These are phyloP conservation scores for Pteria penguin DNA, from an alignment of 2,888 invertebrate genomes.

Conservation along the genomic window DNA sequence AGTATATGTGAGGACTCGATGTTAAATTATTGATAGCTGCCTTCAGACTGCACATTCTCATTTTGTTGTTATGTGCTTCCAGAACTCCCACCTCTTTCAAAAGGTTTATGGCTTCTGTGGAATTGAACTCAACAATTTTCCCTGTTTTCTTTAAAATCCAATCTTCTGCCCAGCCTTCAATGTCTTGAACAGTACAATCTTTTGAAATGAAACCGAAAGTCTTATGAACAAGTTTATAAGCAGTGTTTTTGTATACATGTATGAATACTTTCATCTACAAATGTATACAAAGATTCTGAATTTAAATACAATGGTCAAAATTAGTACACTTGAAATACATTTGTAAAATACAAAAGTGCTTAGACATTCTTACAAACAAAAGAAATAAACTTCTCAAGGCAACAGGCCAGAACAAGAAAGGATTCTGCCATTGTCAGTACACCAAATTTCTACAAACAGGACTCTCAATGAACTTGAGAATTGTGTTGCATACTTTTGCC, in stretches of 20 bases:
- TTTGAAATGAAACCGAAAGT: constrained; percentile 59
- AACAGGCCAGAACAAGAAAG: no score
- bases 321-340: no score
- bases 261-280: background rate
- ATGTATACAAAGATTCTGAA: background rate
- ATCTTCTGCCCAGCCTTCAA: constrained; percentile 69
- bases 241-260: background rate
- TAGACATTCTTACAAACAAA: no score
- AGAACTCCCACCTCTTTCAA: constrained; percentile 71
- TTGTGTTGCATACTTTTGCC: no score
- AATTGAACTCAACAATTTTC: constrained; percentile 65
- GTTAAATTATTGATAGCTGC: constrained; percentile 69
- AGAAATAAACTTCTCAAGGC: no score
- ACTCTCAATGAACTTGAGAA: no score
- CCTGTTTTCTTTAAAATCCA: constrained; percentile 73
- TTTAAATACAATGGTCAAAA: no score
- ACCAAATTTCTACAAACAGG: no score
- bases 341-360: no score
- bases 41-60: constrained; percentile 72
- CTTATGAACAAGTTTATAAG: background rate
- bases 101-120: constrained; percentile 67
- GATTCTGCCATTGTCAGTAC: no score
- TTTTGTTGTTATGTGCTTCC: constrained; percentile 62
- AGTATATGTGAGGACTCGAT: no score
- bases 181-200: constrained; percentile 59